phyloP scores from a whole-genome alignment of 2,797 vertebrate species.

The Melanotaenia maccullochi region DNA sequence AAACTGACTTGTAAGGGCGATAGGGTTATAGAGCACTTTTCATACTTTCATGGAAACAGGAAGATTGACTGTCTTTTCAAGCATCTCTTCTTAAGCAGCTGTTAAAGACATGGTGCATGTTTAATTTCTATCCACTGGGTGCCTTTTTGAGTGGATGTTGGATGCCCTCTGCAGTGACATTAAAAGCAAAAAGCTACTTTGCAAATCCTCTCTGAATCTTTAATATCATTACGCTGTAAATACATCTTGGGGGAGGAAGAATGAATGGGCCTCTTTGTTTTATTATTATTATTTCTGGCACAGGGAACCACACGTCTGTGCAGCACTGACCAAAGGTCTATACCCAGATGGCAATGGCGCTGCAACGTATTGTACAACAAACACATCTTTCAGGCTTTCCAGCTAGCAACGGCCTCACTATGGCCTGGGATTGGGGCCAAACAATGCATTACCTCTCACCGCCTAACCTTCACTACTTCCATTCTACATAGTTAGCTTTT shows the following conservation, averaged over 20 bases:
- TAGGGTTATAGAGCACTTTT: slow-evolving; percentile 9
- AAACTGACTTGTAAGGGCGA: slow-evolving; percentile 6
- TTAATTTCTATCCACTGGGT: slow-evolving; percentile 59
- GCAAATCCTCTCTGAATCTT: slow-evolving; percentile 77
- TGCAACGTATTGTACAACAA: slow-evolving; percentile 82
- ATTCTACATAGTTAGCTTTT: slow-evolving; percentile 64
- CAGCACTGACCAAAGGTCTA: slow-evolving; percentile 79
- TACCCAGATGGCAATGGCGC: slow-evolving; percentile 81
- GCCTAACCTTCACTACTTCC: slow-evolving; percentile 67
- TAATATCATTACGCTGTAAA: slow-evolving; percentile 82
- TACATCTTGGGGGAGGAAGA: slow-evolving; percentile 77
- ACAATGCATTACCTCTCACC: slow-evolving; percentile 75
- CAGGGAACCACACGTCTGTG: slow-evolving; percentile 65
- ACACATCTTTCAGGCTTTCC: slow-evolving; percentile 79
- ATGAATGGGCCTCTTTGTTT: slow-evolving; percentile 82
- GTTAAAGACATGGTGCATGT: slow-evolving; percentile 51
- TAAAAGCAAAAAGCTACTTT: slow-evolving; percentile 69
- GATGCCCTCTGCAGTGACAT: slow-evolving; percentile 71
- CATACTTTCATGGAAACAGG: slow-evolving; percentile 39
- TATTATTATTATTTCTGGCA: slow-evolving; percentile 87
- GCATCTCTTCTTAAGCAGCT: slow-evolving; percentile 37
- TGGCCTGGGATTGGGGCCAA: slow-evolving; percentile 71
- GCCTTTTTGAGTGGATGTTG: slow-evolving; percentile 69
- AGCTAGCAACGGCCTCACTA: slow-evolving; percentile 65
- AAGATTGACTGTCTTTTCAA: slow-evolving; percentile 28